Percentiles rank a stretch among this genome's conserved stretches.
phyloP scores from a whole-genome alignment of 1,140 invertebrate genomes.

The Pseudomyrmex gracilis region DNA sequence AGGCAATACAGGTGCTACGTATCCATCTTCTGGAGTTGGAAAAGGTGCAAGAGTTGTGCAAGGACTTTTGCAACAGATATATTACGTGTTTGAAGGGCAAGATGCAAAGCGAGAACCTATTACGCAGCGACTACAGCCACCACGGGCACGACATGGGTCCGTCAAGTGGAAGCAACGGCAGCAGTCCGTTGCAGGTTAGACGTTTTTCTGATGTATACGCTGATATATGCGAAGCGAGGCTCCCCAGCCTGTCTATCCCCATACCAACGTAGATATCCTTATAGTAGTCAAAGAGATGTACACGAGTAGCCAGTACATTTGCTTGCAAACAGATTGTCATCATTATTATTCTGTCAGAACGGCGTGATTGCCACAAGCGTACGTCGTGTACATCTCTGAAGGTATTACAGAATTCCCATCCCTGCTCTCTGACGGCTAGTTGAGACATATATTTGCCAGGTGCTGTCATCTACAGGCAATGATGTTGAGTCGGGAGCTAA shows the following conservation, averaged over 20 bases:
- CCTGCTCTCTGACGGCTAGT: slow-evolving; percentile 86
- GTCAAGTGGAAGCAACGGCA: slow-evolving; percentile 87
- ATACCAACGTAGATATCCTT: slow-evolving; percentile 83
- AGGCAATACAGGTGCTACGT: slow-evolving; percentile 97
- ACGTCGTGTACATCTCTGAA: slow-evolving; percentile 79
- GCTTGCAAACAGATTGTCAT: background rate
- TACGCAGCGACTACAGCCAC: slow-evolving; percentile 91
- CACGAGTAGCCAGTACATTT: slow-evolving; percentile 58
- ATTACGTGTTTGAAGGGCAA: slow-evolving; percentile 98
- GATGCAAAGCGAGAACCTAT: slow-evolving; percentile 97
- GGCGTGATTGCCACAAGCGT: slow-evolving; percentile 54
- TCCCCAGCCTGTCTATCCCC: slow-evolving; percentile 71
- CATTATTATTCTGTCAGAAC: background rate
- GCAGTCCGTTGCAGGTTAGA: slow-evolving; percentile 85
- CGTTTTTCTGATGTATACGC: slow-evolving; percentile 57
- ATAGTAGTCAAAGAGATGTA: slow-evolving; percentile 78
- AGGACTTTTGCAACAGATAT: slow-evolving; percentile 98
- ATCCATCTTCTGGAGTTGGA: slow-evolving; percentile 98
- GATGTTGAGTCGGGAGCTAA: slow-evolving; percentile 86
- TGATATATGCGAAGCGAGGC: slow-evolving; percentile 42
- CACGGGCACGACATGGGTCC: slow-evolving; percentile 86
- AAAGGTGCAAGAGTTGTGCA: slow-evolving; percentile 98
- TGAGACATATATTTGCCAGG: slow-evolving; percentile 87
- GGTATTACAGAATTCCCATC: slow-evolving; percentile 83
- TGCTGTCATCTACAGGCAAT: slow-evolving; percentile 87